phyloP scores from a whole-genome alignment of 2,113 vertebrate genomes.

The Indri indri region DNA sequence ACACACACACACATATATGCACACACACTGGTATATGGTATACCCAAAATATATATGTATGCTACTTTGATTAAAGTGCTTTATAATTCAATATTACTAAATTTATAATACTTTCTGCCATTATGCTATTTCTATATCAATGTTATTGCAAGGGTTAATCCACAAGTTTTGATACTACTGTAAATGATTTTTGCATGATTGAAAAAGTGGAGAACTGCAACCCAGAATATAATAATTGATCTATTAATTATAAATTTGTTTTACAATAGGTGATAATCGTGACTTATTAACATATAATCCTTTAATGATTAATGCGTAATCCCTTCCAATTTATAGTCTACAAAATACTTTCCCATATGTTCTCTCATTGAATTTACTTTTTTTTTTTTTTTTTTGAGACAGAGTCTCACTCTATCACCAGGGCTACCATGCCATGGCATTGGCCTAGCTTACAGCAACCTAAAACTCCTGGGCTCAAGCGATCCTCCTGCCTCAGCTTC shows the following conservation, averaged over 20 bases:
- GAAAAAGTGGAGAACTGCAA: background rate
- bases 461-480: no score
- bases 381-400: no score
- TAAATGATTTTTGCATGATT: background rate
- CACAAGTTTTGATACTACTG: background rate
- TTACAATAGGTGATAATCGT: background rate
- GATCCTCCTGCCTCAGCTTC: no score
- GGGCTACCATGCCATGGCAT: no score
- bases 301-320: background rate
- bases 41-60: background rate
- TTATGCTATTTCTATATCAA: background rate
- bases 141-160: background rate
- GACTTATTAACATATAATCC: background rate
- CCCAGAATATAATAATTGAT: background rate
- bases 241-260: conserved; percentile 2
- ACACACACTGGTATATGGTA: background rate
- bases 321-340: background rate
- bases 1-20: background rate
- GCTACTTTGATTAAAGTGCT: background rate
- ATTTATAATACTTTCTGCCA: background rate
- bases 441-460: no score
- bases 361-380: background rate
- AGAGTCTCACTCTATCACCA: no score
- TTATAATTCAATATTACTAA: background rate
- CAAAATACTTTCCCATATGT: background rate